Base-by-base conservation (phyloP, 2,888 invertebrate species). In the Tillus elongatus region DNA sequence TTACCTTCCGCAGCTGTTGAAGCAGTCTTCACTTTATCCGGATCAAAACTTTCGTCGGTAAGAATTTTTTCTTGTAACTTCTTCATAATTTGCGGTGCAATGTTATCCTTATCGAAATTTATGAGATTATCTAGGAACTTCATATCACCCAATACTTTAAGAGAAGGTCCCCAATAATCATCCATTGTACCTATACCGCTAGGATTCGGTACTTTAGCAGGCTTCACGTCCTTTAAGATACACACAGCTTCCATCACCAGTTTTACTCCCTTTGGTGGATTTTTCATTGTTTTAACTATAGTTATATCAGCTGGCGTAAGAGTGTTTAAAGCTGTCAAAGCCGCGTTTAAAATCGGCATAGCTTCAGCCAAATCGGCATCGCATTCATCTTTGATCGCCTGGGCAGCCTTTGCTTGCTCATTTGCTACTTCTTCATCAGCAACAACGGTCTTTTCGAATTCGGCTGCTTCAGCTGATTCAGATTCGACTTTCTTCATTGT, bases 221-320 rank as follows among this genome's bases (percentile, higher is more conserved):
- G 86, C 67, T 93, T 93, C 4, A 89, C 71, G 46, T 86, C 89
- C 76, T 90, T 85, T 44, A 96, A 72, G 52, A 95, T 88, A 58
- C 96, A 96, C 44, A 97, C 79, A 30, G 90, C 90, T 66, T 96
- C 96, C 90, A 96, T 89, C 2, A 95, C 86, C 13, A 90, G 69
- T 54, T 84, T 87, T 4, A 97, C 85, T 12, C 85, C 86, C 47
- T 80, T 74, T 0, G 96, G 95, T 0, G 96, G 96, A 69, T 84
- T 90, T 69, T 92, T 93, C 95, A 97, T 96, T 0, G 92, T 84
- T 65, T 91, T 93, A 27, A 97, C 86, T 44, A 92, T 79, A 2
- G 91, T 86, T 45, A 97, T 90, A 58, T 92, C 96, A 36, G 82
- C 76, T 2, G 85, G 81, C 13, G 91, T 93, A 14, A 96, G 71